Percentiles rank a stretch among this genome's conserved stretches.
These are phyloP conservation scores for Megathymus violae DNA, from an alignment of 1,140 invertebrate genomes.

Conservation along the genomic window DNA sequence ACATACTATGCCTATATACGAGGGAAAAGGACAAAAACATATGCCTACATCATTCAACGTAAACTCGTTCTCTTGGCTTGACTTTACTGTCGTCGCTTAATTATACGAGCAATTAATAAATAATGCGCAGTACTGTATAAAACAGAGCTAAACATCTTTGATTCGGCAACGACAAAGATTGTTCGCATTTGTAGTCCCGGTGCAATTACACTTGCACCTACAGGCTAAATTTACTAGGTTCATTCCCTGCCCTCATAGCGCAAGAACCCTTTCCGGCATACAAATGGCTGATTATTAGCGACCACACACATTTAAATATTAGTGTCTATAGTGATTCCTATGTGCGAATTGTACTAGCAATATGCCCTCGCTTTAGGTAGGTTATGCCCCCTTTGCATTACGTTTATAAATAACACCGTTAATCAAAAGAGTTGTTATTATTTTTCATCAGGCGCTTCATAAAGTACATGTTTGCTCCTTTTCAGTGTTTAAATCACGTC, in stretches of 20 bases:
- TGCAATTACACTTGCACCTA: slow-evolving; percentile 13
- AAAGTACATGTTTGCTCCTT: no score
- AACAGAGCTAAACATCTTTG: slow-evolving; percentile 34
- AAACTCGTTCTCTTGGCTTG: slow-evolving; percentile 45
- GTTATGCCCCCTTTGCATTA: no score
- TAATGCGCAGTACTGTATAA: slow-evolving; percentile 44
- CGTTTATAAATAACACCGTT: no score
- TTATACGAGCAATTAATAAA: slow-evolving; percentile 53
- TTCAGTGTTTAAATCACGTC: no score
- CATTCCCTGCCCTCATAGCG: neutral
- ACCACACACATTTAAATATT: slow-evolving; percentile 25
- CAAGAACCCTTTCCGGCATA: slow-evolving; percentile 6
- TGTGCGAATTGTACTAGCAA: neutral
- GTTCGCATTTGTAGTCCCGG: slow-evolving; percentile 2
- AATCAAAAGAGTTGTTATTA: no score
- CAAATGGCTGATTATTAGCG: slow-evolving; percentile 18
- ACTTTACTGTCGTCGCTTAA: slow-evolving; percentile 37
- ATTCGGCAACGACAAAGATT: neutral
- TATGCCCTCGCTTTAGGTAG: no score
- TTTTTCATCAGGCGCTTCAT: no score
- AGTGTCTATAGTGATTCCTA: neutral
- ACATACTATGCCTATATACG: slow-evolving; percentile 20
- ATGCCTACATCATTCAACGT: slow-evolving; percentile 51
- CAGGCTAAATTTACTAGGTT: neutral
- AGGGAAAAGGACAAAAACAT: slow-evolving; percentile 43